Conservation (phyloP, 2,797 vertebrate species). For the Dallia pectoralis region DNA sequence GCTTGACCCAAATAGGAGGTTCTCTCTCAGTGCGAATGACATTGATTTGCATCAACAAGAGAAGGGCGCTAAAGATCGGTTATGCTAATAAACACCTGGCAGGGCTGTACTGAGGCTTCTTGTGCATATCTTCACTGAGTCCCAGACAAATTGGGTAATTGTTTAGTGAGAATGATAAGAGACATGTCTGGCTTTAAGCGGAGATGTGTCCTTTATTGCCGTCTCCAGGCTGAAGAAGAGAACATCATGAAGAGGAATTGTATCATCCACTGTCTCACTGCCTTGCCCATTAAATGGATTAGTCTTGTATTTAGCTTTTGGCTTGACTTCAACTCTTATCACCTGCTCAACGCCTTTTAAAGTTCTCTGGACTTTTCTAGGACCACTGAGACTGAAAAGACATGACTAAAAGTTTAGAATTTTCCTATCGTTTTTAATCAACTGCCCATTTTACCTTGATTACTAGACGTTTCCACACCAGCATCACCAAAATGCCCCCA, state of each 20-base stretch:
- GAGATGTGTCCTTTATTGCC: constrained; percentile 29
- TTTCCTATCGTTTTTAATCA: not conserved
- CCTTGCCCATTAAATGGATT: constrained; percentile 15
- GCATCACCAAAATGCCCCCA: not conserved
- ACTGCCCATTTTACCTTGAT: not conserved
- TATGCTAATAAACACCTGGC: constrained; percentile 21
- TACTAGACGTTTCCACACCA: not conserved
- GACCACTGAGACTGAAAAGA: not conserved
- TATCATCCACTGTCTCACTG: constrained; percentile 25
- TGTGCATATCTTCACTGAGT: constrained; percentile 21
- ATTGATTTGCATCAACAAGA: constrained; percentile 21
- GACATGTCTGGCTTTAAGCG: constrained; percentile 17
- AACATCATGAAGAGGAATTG: constrained; percentile 21
- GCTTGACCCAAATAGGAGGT: not conserved
- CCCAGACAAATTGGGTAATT: constrained; percentile 38
- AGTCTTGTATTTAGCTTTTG: constrained; percentile 8
- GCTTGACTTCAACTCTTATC: not conserved
- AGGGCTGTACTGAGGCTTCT: constrained; percentile 30
- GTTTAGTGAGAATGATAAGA: constrained; percentile 32
- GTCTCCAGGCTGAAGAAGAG: constrained; percentile 20
- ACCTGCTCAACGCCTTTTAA: not conserved
- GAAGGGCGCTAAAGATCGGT: not conserved
- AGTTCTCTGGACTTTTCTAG: not conserved
- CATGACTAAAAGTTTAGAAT: not conserved
- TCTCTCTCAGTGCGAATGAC: not conserved